Base-by-base conservation (phyloP, 2,113 vertebrate species). In the Cacatua alba region DNA sequence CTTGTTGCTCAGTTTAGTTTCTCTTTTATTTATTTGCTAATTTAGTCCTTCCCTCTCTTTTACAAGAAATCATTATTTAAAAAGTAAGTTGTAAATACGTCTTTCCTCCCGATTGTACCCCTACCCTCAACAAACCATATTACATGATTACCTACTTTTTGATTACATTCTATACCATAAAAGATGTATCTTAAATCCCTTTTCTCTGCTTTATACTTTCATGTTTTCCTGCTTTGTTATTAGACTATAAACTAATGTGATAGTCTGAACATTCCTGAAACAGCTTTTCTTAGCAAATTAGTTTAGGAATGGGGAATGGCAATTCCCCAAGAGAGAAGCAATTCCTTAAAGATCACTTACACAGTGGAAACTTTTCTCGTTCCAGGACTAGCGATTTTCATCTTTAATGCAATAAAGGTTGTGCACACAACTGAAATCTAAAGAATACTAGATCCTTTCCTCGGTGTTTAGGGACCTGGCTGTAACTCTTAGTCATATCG, bases 31-130 rank as follows among this genome's bases (percentile, higher is more conserved):
- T 96, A 43, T 94, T 92, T 41, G 68, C 59, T 89, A 96, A 91
- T 88, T 94, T 94, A 96, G 76, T 79, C 51, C 48, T 97, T 94
- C 78, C 39, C 60, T 97, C 94, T 96, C 69, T 96, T 89, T 97
- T 94, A 96, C 86, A 95, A 96, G 96, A 97, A 97, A 59, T 83
- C 76, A 74, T 77, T 80, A 70, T 39, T 67, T 71, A 1, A 57
- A 78, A 35, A 77, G n/a, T 70, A 60, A 78, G 19, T 33, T 14
- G 67, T 86, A 97, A 96, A 94, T 77, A 97, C 76, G 67, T 48
- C 95, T 96, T 53, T 90, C 43, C 43, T 94, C 39, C 24, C 9
- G 52, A 65, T 74, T 83, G 52, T 69, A 83, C 37, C 82, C 25
- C 46, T 72, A 33, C 17, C 39, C 33, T 81, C 60, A 68, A 51